Evolutionary conservation across 2,888 invertebrate species (phyloP).

Genomic region (Tetanocera ferruginea): DNA sequence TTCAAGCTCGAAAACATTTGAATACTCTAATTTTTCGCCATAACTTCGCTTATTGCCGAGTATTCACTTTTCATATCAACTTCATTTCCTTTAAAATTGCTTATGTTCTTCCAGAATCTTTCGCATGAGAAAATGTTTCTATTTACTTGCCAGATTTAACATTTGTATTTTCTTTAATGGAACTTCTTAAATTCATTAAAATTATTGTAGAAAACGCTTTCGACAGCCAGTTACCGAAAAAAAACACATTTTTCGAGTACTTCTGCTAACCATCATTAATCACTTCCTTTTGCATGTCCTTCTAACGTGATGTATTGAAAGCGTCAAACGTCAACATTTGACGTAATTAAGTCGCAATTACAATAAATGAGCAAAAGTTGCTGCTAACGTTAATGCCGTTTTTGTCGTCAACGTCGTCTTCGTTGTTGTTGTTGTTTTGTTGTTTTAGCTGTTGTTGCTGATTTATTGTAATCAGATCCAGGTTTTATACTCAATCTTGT

Average conservation of each 20-base stretch:
- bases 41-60: too few relatives aligned
- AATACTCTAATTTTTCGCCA: too few relatives aligned
- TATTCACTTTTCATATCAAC: too few relatives aligned
- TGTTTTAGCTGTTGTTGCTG: neutral
- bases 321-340: conserved; percentile 51
- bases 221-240: neutral
- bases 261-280: conserved; percentile 41
- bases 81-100: too few relatives aligned
- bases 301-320: conserved; percentile 44
- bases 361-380: conserved; percentile 43
- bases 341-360: conserved; percentile 53
- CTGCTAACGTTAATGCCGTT: neutral
- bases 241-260: neutral
- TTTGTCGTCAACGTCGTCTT: neutral
- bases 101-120: too few relatives aligned
- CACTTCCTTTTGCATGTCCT: conserved; percentile 44
- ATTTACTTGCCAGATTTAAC: too few relatives aligned
- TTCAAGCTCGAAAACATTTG: too few relatives aligned
- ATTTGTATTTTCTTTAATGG: too few relatives aligned
- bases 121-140: too few relatives aligned
- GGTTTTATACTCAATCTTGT: neutral
- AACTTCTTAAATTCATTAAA: neutral
- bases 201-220: neutral
- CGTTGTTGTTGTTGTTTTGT: neutral
- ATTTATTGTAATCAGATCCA: neutral